Base-by-base conservation (phyloP, 2,888 invertebrate genomes). In the Nudaria mundana region DNA sequence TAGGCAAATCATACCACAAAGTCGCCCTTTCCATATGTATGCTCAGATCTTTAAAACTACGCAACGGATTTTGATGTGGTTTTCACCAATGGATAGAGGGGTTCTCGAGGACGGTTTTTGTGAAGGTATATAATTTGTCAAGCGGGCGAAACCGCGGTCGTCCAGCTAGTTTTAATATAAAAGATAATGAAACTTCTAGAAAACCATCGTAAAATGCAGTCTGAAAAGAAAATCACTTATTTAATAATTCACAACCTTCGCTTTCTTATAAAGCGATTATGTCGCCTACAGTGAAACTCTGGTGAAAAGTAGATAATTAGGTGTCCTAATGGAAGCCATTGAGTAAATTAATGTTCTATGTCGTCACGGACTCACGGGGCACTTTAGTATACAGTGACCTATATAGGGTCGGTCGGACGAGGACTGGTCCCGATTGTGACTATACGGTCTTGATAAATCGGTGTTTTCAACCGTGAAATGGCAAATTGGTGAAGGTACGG, bases 281-380 rank as follows among this genome's bases (percentile, higher is more conserved):
- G 14, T 20, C 30, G 11, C 30, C 14, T 37, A 5, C 26, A 40
- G 40, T 26, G 16, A 37, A 38, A 37, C 25, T 18, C 13, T 39
- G 26, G 40, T 26, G 16, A 37, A 38, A 37, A 22, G 23, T 12
- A 37, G 26, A 37, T 62, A 62, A 66, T 56, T 53, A 50, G 48
- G 50, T 56, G 54, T 52, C 37, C 51, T 64, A 62, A 65, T 63
- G 48, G 57, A 53, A 45, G 48, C 51, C 52, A 54, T 56, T 62
- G 44, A 50, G 54, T 30, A 46, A 58, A 63, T 65, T 53, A 57
- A 54, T 44, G 37, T 44, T 51, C 50, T 37, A 29, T 16, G 44
- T 44, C 37, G 47, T 52, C 40, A 37, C 45, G 23, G n/a, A n/a
- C n/a, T n/a, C n/a, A n/a, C n/a, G n/a, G n/a, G n/a, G 29, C 30